Evolutionary conservation across 2,113 vertebrate species (phyloP).

Genomic region (Centrocercus urophasianus): DNA sequence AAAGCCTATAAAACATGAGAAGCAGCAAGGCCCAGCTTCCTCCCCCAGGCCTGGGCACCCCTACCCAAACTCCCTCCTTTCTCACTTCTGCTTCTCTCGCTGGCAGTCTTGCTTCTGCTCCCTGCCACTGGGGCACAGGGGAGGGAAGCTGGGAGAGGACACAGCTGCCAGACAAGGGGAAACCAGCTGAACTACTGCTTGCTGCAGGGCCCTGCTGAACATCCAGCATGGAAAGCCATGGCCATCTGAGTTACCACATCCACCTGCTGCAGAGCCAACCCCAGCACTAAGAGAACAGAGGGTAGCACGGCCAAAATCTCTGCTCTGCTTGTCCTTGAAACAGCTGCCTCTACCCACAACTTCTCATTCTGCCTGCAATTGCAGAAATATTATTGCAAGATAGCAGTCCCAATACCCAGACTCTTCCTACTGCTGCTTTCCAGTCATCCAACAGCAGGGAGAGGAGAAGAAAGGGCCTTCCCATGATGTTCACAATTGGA

Average conservation of each 20-base stretch:
- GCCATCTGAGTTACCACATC: background rate
- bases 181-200: background rate
- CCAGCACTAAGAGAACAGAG: fast-evolving
- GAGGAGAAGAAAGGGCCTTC: background rate
- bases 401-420: background rate
- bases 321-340: background rate
- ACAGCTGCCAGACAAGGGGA: background rate
- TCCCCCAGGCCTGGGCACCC: background rate
- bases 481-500: background rate
- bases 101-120: constrained; percentile 14
- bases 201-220: background rate
- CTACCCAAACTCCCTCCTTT: background rate
- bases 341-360: background rate
- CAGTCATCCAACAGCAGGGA: background rate
- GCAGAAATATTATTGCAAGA: background rate
- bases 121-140: background rate
- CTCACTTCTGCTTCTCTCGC: constrained; percentile 29
- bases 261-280: background rate
- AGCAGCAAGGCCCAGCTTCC: background rate
- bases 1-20: background rate
- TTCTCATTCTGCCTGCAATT: background rate
- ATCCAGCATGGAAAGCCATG: background rate
- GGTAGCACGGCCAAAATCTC: background rate
- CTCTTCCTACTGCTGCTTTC: background rate
- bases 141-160: background rate